phyloP scores from a whole-genome alignment of 2,113 vertebrate species.

The Vicugna pacos region DNA sequence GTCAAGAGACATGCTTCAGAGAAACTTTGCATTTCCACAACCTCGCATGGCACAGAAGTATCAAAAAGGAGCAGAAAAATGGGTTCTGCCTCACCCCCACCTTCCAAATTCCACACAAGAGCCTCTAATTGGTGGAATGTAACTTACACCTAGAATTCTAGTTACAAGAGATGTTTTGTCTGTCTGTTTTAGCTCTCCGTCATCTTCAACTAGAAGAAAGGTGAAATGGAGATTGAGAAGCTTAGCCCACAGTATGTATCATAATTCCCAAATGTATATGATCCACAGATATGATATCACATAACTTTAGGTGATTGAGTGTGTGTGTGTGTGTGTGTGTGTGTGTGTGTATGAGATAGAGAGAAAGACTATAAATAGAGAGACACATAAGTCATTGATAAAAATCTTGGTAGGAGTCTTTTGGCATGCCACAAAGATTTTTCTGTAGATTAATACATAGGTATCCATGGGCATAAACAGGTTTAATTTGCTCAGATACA shows the following conservation, averaged over 20 bases:
- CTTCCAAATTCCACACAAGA: background rate
- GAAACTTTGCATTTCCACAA: background rate
- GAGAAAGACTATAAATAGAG: background rate
- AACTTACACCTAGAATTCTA: background rate
- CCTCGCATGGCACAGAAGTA: background rate
- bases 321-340: background rate
- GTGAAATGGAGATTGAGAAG: background rate
- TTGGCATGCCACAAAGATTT: background rate
- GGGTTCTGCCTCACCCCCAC: background rate
- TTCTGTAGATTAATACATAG: background rate
- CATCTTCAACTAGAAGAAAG: background rate
- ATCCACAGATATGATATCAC: background rate
- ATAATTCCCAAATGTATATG: background rate
- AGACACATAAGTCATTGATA: background rate
- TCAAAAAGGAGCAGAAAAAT: background rate
- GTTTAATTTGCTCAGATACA: background rate
- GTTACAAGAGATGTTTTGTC: background rate
- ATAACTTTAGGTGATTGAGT: background rate
- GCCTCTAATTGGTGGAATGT: background rate
- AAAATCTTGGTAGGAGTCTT: background rate
- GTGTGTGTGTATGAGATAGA: background rate
- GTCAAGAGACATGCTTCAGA: background rate
- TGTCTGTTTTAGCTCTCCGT: background rate
- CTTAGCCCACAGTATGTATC: background rate
- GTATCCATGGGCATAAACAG: background rate